These are phyloP conservation scores for Mustela nigripes DNA, from an alignment of 2,113 vertebrate species.

Conservation along the genomic window DNA sequence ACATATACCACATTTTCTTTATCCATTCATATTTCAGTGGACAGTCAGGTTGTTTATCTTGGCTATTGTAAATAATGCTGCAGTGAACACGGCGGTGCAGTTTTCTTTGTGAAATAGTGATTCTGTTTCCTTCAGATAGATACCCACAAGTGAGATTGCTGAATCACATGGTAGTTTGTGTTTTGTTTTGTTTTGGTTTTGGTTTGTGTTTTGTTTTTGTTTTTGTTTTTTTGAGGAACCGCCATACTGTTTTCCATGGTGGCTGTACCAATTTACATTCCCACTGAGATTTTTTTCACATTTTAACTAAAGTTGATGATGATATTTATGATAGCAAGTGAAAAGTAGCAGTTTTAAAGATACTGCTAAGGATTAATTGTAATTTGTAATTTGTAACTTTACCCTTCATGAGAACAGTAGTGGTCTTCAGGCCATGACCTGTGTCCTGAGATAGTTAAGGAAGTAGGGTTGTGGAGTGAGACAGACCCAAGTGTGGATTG, in stretches of 20 bases:
- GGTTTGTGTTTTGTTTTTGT: background rate
- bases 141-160: background rate
- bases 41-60: background rate
- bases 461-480: background rate
- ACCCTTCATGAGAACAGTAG: background rate
- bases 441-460: background rate
- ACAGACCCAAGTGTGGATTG: background rate
- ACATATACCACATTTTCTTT: background rate
- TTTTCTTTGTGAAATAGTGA: background rate
- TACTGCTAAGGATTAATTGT: background rate
- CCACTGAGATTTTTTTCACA: background rate
- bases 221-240: background rate
- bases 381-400: background rate
- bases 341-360: conserved; percentile 8
- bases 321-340: background rate
- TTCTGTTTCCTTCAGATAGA: background rate
- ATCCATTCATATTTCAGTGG: too few species aligned
- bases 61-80: background rate
- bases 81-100: background rate
- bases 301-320: background rate
- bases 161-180: background rate
- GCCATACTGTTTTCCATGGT: background rate
- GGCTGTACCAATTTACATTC: background rate
- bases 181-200: too few species aligned
- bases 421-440: background rate